Conservation (phyloP, 1,140 invertebrate genomes). For the Drusus annulatus region DNA sequence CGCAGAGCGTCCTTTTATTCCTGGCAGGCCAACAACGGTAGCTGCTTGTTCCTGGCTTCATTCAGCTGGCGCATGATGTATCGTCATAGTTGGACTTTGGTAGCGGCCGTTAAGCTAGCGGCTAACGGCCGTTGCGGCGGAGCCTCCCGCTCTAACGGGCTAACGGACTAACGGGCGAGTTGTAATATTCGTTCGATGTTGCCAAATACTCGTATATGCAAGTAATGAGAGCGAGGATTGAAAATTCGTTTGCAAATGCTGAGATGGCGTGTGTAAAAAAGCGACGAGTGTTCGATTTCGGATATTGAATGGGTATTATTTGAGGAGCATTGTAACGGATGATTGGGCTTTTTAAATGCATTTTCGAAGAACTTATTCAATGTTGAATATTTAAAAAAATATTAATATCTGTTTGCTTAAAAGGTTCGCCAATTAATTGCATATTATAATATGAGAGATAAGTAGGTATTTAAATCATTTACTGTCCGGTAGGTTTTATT, state of each 20-base stretch:
- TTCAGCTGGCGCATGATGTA: constrained; percentile 22
- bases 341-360: too few relatives aligned
- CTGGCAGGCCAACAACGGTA: neutral
- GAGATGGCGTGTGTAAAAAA: neutral
- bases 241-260: neutral
- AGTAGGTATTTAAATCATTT: too few relatives aligned
- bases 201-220: constrained; percentile 8
- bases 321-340: too few relatives aligned
- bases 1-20: neutral
- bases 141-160: constrained; percentile 10
- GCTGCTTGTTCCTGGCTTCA: neutral
- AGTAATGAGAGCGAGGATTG: neutral
- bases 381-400: too few relatives aligned
- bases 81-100: constrained; percentile 23
- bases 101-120: constrained; percentile 24
- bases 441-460: too few relatives aligned
- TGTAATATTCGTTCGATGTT: constrained; percentile 2
- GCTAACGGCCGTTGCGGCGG: constrained; percentile 21
- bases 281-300: too few relatives aligned
- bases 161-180: neutral
- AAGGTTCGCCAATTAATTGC: too few relatives aligned
- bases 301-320: too few relatives aligned
- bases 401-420: too few relatives aligned
- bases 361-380: too few relatives aligned
- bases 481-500: too few relatives aligned